Evolutionary conservation across 1,140 invertebrate genomes (phyloP).

Genomic region (Hylyphantes graminicola): DNA sequence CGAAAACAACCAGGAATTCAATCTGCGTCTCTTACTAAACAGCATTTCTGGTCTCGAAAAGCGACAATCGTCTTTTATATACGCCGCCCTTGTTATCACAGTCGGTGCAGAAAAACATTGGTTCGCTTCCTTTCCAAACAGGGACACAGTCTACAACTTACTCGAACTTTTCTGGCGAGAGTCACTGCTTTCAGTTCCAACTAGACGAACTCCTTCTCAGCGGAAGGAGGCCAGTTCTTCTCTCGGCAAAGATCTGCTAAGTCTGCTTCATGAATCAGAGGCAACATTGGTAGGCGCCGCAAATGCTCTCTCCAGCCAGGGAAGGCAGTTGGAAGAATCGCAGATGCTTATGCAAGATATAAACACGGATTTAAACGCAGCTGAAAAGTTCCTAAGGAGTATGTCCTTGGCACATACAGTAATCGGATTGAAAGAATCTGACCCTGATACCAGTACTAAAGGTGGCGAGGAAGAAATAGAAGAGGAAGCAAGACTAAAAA

Average conservation of each 20-base stretch:
- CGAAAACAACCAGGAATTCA: not conserved
- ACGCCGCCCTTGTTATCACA: conserved; percentile 25
- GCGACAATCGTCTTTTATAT: conserved; percentile 46
- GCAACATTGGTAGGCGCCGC: conserved; percentile 19
- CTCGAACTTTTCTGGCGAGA: conserved; percentile 50
- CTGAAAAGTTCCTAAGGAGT: conserved; percentile 22
- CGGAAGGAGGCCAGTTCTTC: not conserved
- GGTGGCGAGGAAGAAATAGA: not conserved
- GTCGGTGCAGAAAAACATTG: conserved; percentile 34
- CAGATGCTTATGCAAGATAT: conserved; percentile 21
- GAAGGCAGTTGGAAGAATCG: conserved; percentile 28
- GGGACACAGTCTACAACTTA: conserved; percentile 41
- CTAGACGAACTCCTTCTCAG: not conserved
- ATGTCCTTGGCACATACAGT: not conserved
- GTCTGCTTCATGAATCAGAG: conserved; percentile 46
- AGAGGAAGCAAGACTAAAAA: not conserved
- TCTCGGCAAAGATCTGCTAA: conserved; percentile 39
- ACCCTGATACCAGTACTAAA: not conserved
- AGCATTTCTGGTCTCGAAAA: conserved; percentile 36
- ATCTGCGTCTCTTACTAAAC: conserved; percentile 7
- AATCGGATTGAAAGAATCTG: not conserved
- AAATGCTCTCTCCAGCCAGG: conserved; percentile 26
- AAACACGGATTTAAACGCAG: conserved; percentile 32
- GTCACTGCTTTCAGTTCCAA: not conserved
- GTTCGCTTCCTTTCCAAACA: conserved; percentile 54